Base-by-base conservation (phyloP, 2,888 invertebrate genomes). In the Stenodema calcarata region DNA sequence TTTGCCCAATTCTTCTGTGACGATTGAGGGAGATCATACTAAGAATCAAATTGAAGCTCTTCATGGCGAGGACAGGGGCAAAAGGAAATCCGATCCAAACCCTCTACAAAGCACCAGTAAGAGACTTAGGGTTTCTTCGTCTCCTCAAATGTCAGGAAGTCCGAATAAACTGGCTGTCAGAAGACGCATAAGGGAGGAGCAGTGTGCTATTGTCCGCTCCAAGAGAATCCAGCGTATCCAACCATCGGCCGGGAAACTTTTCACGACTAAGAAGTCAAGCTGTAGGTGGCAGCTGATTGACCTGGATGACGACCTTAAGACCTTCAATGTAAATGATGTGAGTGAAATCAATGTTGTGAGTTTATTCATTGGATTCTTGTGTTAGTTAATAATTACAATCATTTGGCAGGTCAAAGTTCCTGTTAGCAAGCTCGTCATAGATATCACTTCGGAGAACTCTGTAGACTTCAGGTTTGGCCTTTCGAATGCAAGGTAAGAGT, bases 401-500 rank as follows among this genome's bases (percentile, higher is more conserved):
- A n/a, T 35, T 12, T 35, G n/a, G 27, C 23, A 54, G 41, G 41
- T 18, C 42, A n/a, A 54, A 42, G 35, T 78, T 16, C 9, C 50
- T 47, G 50, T 83, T 14, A 69, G 35, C 12, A 30, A 50, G 35
- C 12, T 12, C 16, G 23, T 82, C 6, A 35, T 41, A 12, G 12
- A 82, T 30, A 62, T 82, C 11, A 62, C 82, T 73, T 80, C 27
- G 28, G 75, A 75, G 0, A 54, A 42, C 62, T 76, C 16, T 76
- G 18, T 18, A 27, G 50, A 81, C 79, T 70, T 62, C 30, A 80
- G 79, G 35, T 76, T 81, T 76, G 42, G 18, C 16, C 23, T 47
- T 54, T 54, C 54, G 14, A 62, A 69, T 30, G 41, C 42, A n/a
- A 42, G 27, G 78, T 78, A 78, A n/a, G 42, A n/a, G n/a, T n/a